These are phyloP conservation scores for Temnothorax nylanderi DNA, from an alignment of 1,140 invertebrate genomes.

Conservation along the genomic window DNA sequence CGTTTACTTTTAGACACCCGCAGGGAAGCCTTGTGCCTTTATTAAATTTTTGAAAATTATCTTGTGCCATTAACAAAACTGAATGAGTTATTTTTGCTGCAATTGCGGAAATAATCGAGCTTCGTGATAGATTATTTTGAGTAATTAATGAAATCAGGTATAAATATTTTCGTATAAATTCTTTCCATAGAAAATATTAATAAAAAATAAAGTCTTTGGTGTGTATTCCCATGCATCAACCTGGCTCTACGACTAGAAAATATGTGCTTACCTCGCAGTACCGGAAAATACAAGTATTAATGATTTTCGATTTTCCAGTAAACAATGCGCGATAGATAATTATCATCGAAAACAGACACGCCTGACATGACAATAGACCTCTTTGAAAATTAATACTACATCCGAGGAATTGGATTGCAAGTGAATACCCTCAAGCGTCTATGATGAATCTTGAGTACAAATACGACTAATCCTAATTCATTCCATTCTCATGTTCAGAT, in stretches of 20 bases:
- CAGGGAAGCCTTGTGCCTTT: neutral
- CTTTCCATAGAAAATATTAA: neutral
- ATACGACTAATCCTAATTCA: conserved; percentile 76
- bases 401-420: conserved; percentile 68
- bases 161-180: neutral
- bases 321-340: conserved; percentile 27
- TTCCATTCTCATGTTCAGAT: conserved; percentile 63
- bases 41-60: neutral
- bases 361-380: conserved; percentile 18
- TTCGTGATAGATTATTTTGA: neutral
- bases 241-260: conserved; percentile 81
- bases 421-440: conserved; percentile 66
- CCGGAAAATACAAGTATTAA: conserved; percentile 24
- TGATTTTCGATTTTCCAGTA: conserved; percentile 35
- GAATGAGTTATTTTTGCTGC: neutral
- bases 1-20: conserved; percentile 4
- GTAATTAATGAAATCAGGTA: conserved; percentile 29
- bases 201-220: conserved; percentile 73
- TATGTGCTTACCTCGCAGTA: conserved; percentile 60
- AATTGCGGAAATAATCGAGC: conserved; percentile 2
- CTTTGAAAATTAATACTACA: conserved; percentile 70
- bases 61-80: neutral
- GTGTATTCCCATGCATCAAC: conserved; percentile 76
- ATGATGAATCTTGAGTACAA: conserved; percentile 71
- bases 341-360: conserved; percentile 5